Evolutionary conservation across 2,888 invertebrate species (phyloP), one percentile per base, ranked within the genome.

Genomic region (Eupithecia dodoneata): DNA sequence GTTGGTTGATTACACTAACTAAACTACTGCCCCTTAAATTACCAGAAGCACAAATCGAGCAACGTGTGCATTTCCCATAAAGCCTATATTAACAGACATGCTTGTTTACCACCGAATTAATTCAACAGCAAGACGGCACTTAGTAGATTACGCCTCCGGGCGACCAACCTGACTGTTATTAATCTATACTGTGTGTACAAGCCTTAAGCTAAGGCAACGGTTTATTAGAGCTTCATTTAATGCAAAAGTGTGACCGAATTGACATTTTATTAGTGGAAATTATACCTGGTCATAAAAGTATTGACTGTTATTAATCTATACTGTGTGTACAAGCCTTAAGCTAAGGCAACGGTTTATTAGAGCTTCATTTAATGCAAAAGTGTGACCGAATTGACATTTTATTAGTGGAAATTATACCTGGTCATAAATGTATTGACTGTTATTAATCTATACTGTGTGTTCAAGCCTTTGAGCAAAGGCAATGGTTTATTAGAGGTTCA

Each of bases 141-240:
- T 80, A 80, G 82, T 73, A 78, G 72, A 83, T 83, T 83, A 80
- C 52, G 45, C 71, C 82, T 80, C 13, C 73, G 63, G 81, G 82
- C 78, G 67, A 59, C 10, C 18, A 59, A 5, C 3, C 73, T 59
- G 70, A 69, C 74, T 80, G 72, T 72, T 79, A 70, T 41, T 70
- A 52, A 66, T 76, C 78, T 75, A 42, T 65, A 65, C 4, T 9
- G 65, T 41, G 65, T 41, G 41, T 65, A 12, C 9, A 44, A 44
- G 44, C 44, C 44, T 44, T 10, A 63, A 30, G 13, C 65, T 65
- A 65, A 41, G 13, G 65, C 41, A 30, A 65, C 6, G 65, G 65
- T n/a, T 15, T 55, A 55, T 55, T 55, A 5, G n/a, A 55, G 15
- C 4, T 30, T 41, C 12, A 18, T 65, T 12, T 65, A 4, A 65